Percentiles rank a stretch among this genome's conserved stretches.
These are phyloP conservation scores for Oreortyx pictus DNA, from an alignment of 2,797 vertebrate species.

Conservation along the genomic window DNA sequence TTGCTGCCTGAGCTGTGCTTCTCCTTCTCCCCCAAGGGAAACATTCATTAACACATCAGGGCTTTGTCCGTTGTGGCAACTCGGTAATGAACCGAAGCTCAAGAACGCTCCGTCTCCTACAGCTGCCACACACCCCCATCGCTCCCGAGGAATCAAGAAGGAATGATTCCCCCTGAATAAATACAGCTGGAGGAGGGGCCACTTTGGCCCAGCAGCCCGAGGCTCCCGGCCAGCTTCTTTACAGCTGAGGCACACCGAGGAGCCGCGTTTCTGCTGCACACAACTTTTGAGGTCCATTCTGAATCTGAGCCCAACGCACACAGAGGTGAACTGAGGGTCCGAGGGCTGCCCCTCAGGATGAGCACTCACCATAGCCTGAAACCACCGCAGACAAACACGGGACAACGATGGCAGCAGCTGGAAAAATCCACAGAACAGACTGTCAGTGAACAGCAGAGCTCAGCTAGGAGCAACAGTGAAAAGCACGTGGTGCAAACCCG, in stretches of 20 bases:
- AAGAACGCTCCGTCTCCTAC: neutral
- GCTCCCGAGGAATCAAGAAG: neutral
- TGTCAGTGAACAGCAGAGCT: neutral
- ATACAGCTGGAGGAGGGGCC: neutral
- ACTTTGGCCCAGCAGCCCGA: neutral
- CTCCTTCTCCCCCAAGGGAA: neutral
- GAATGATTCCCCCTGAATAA: neutral
- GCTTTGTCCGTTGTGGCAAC: neutral
- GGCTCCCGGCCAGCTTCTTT: rapidly evolving
- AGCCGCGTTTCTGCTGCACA: neutral
- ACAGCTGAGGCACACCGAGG: rapidly evolving
- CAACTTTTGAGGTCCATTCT: neutral
- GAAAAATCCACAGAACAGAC: slow-evolving; percentile 47
- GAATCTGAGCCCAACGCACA: neutral
- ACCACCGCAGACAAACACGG: slow-evolving; percentile 93
- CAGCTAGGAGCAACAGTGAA: neutral
- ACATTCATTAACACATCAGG: no score
- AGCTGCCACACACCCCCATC: neutral
- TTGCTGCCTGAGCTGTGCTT: rapidly evolving
- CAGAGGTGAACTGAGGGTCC: neutral
- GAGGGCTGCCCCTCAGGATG: neutral
- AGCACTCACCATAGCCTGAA: slow-evolving; percentile 88
- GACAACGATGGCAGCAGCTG: slow-evolving; percentile 94
- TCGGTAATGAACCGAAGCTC: neutral
- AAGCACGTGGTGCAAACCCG: neutral